Base-by-base conservation (phyloP, 2,113 vertebrate genomes). In the Cavia aperea region DNA sequence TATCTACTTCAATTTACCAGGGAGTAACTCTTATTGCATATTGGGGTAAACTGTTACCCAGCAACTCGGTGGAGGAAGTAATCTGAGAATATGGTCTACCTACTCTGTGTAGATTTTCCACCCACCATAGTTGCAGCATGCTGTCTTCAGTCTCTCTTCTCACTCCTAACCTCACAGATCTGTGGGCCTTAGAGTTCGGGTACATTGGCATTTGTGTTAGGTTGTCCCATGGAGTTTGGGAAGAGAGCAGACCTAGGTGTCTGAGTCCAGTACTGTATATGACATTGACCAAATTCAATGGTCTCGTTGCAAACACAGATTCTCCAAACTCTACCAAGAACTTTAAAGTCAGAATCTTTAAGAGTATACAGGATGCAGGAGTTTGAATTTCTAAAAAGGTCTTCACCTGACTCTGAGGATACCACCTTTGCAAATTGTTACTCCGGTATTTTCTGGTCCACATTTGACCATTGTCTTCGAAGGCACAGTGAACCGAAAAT, bases 251-350 rank as follows among this genome's bases (percentile, higher is more conserved):
- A 81, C 24, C 46, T 43, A 91, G 63, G 31, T 72, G 15, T 13
- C 63, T 66, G 16, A 88, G 72, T 51, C 86, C 29, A 79, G 36
- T 12, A 66, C 0, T 79, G 16, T 79, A 26, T 26, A 68, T 68
- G 46, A 60, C 21, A 33, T 31, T 70, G 63, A 91, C 39, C 36
- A 43, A 62, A 88, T 63, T 54, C 46, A 84, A 36, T 49, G 58
- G 24, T 70, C 60, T 95, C 56, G 51, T 94, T 91, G 54, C 56
- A 88, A 93, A 81, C 54, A 82, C 9, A 84, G 33, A 78, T 26
- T 43, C 78, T 86, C 51, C 66, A 11, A 88, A 92, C 43, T 89
- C 58, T 49, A 54, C 46, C 33, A 1, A 92, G 77, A 79, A 5
- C 58, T 78, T 85, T 24, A 58, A 56, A 68, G n/a, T 78, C n/a